phyloP scores from a whole-genome alignment of 1,140 invertebrate species.

The Magallana gigas region DNA sequence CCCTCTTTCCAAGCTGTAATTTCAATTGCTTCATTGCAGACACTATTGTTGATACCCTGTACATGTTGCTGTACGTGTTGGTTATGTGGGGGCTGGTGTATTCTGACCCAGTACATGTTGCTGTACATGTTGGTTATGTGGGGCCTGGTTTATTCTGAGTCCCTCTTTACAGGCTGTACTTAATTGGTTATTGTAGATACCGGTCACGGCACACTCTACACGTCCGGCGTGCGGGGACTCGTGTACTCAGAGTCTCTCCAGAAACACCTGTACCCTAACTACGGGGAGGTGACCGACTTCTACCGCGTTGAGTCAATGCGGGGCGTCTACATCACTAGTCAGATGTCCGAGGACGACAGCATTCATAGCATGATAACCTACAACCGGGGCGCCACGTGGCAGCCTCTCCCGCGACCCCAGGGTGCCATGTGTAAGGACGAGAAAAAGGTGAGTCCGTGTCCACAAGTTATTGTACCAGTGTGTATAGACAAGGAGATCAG shows the following conservation, averaged over 20 bases:
- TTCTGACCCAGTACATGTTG: no score
- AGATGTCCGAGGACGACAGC: constrained; percentile 74
- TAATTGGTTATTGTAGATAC: constrained; percentile 67
- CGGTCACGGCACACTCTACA: constrained; percentile 77
- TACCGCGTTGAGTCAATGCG: constrained; percentile 77
- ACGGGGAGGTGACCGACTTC: constrained; percentile 76
- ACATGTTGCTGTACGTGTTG: no score
- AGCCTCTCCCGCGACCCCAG: constrained; percentile 67
- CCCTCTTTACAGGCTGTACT: no score
- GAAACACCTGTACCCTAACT: constrained; percentile 77
- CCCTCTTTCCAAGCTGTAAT: no score
- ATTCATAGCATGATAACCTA: constrained; percentile 77
- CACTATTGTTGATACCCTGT: no score
- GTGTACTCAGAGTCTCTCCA: constrained; percentile 76
- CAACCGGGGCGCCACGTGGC: constrained; percentile 77
- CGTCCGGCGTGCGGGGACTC: constrained; percentile 74
- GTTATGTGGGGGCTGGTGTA: no score
- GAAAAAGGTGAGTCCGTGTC: constrained; percentile 62
- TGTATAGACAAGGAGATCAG: not conserved
- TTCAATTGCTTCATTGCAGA: no score
- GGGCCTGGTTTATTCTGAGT: no score
- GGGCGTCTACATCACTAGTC: constrained; percentile 78
- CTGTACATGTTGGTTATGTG: no score
- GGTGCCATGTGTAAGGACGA: constrained; percentile 71
- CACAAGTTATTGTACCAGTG: not conserved